A percentile compares a stretch with the other conserved stretches of the same genome.
phyloP scores from a whole-genome alignment of 2,113 vertebrate species.

The Peromyscus californicus region DNA sequence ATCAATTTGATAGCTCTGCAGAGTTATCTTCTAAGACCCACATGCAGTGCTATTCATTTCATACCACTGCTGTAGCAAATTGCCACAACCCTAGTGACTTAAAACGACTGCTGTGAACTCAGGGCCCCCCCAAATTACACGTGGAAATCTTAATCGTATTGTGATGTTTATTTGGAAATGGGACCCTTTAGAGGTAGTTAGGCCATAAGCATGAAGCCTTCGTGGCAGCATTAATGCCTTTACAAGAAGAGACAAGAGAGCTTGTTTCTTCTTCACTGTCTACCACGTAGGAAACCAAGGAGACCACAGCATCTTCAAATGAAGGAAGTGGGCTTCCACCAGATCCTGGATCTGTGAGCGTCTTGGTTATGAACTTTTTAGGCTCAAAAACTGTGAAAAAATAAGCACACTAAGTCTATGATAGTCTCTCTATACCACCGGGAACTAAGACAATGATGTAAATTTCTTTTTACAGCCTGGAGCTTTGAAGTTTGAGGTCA shows the following conservation, averaged over 20 bases:
- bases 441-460: background rate
- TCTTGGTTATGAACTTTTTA: background rate
- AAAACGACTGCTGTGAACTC: background rate
- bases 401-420: background rate
- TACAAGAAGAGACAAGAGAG: background rate
- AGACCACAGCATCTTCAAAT: background rate
- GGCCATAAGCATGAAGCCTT: background rate
- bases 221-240: background rate
- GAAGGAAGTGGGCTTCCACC: background rate
- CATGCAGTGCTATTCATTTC: background rate
- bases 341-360: background rate
- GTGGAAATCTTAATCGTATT: background rate
- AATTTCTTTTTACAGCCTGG: background rate
- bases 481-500: background rate
- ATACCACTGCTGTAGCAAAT: background rate
- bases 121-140: background rate
- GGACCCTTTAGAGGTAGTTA: background rate
- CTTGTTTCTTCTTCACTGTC: background rate
- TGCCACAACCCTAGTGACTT: background rate
- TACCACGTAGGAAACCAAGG: background rate
- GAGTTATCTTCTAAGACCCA: conserved; percentile 12
- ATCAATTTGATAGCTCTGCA: background rate
- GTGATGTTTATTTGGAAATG: background rate
- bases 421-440: background rate
- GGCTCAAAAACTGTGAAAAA: background rate